Percentiles rank a stretch among this genome's conserved stretches.
Evolutionary conservation across 2,797 vertebrate species (phyloP).

Genomic region (Rallus crepitans): DNA sequence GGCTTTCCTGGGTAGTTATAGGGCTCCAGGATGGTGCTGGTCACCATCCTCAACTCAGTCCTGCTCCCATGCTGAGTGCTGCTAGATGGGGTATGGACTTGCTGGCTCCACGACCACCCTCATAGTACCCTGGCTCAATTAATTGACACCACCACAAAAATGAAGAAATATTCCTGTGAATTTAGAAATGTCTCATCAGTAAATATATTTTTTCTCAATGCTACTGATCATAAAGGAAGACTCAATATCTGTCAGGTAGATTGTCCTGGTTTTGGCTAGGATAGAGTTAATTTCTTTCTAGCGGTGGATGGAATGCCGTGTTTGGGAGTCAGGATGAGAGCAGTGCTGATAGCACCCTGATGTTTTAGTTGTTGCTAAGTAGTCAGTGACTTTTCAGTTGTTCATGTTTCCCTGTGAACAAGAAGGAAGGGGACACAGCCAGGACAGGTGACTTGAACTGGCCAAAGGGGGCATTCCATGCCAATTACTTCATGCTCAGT

Average conservation of each 20-base stretch:
- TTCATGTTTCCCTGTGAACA: no score
- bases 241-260: not conserved
- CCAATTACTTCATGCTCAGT: no score
- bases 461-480: no score
- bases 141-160: not conserved
- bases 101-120: not conserved
- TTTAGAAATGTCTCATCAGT: not conserved
- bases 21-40: fast-evolving
- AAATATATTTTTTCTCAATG: not conserved
- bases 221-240: not conserved
- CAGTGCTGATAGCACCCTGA: no score
- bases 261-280: no score
- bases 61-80: not conserved
- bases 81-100: not conserved
- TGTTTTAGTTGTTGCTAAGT: no score
- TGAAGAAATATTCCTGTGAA: not conserved
- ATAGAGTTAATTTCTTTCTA: no score
- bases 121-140: not conserved
- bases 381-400: no score
- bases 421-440: no score
- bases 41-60: not conserved
- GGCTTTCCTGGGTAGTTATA: fast-evolving
- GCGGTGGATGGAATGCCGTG: no score
- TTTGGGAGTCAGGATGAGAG: no score
- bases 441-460: no score